Evolutionary conservation across 1,140 invertebrate species (phyloP).

Genomic region (Atta cephalotes): DNA sequence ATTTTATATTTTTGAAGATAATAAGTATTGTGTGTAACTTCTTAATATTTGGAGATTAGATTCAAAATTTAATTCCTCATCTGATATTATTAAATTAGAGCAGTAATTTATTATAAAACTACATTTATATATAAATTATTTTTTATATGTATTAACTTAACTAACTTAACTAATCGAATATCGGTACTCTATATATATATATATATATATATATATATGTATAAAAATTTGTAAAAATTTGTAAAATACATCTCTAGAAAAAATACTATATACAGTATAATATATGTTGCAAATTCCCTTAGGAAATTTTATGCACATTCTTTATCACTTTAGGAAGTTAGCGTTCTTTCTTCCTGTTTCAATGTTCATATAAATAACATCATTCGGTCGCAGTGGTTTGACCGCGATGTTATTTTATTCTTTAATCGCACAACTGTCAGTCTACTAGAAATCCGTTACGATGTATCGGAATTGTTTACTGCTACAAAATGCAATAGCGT

Average conservation of each 20-base stretch:
- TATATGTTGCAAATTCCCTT: not conserved
- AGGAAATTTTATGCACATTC: not conserved
- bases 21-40: not conserved
- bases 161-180: not conserved
- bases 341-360: not conserved
- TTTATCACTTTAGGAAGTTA: constrained; percentile 31
- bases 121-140: not conserved
- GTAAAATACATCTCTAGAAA: not conserved
- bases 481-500: not conserved
- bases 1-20: not conserved
- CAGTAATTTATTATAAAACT: not conserved
- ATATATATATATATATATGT: no score
- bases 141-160: not conserved
- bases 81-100: not conserved
- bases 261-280: not conserved
- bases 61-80: not conserved
- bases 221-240: no score
- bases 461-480: not conserved
- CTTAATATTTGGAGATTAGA: not conserved
- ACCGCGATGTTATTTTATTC: constrained; percentile 22
- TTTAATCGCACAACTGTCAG: not conserved
- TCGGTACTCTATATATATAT: not conserved
- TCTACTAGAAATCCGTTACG: not conserved
- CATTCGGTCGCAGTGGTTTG: constrained; percentile 1
- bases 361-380: constrained; percentile 15